These are phyloP conservation scores for Penelope pileata DNA, from an alignment of 2,113 vertebrate genomes.

Conservation along the genomic window DNA sequence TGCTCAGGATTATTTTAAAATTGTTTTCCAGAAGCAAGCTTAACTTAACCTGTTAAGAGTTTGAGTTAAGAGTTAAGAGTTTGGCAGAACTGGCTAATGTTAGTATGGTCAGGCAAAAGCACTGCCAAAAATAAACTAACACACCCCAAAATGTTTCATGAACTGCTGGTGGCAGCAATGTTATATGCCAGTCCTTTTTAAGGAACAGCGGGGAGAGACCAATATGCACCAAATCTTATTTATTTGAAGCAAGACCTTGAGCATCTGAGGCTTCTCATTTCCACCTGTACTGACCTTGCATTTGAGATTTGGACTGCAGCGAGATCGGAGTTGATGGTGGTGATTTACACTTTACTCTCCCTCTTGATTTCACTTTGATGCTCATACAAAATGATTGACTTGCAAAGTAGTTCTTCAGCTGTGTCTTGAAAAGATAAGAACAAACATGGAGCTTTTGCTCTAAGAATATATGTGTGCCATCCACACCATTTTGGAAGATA, in stretches of 20 bases:
- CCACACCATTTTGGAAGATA: not conserved
- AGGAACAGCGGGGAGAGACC: not conserved
- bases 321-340: not conserved
- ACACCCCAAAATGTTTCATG: not conserved
- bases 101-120: not conserved
- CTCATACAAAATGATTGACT: conserved; percentile 17
- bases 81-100: not conserved
- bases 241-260: conserved; percentile 10
- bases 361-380: conserved; percentile 22
- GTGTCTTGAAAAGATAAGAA: not conserved
- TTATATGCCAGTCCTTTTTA: not conserved
- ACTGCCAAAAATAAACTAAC: not conserved
- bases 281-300: not conserved
- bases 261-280: not conserved
- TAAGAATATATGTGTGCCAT: not conserved
- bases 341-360: conserved; percentile 6
- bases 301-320: not conserved
- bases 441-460: not conserved
- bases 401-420: conserved; percentile 42
- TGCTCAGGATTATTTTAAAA: not conserved
- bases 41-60: not conserved
- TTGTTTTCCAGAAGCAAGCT: not conserved
- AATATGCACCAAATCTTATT: not conserved
- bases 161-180: not conserved
- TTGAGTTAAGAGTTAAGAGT: too few species aligned